Conservation (phyloP, 2,113 vertebrate species). For the Phyllostomus discolor region DNA sequence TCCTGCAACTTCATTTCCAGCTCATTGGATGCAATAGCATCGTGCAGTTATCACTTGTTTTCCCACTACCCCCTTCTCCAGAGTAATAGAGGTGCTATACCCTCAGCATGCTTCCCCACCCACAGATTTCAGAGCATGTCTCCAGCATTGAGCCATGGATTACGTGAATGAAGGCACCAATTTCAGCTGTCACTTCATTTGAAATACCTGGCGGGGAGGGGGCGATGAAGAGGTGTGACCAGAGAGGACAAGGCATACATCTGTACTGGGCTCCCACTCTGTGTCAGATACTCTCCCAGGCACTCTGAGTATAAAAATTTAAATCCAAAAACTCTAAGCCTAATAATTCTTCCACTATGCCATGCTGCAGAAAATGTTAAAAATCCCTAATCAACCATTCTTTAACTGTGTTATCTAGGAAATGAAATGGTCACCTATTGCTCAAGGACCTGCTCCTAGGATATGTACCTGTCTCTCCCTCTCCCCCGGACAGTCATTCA, state of each 20-base stretch:
- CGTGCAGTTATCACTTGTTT: constrained; percentile 57
- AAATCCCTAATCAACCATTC: neutral
- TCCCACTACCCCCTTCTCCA: neutral
- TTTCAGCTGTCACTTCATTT: neutral
- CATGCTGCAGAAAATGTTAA: neutral
- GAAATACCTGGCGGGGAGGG: neutral
- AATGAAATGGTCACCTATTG: neutral
- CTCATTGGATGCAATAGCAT: constrained; percentile 47
- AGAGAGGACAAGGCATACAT: neutral
- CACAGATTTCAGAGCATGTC: neutral
- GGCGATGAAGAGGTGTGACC: neutral
- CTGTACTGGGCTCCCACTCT: neutral
- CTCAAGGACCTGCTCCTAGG: neutral
- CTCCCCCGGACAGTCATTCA: neutral
- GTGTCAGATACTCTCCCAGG: neutral
- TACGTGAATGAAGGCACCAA: neutral
- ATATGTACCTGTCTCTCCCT: neutral
- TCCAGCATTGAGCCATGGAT: neutral
- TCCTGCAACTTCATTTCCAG: constrained; percentile 58
- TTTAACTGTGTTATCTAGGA: neutral
- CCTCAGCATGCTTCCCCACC: constrained; percentile 34
- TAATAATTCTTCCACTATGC: neutral
- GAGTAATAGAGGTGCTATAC: constrained; percentile 25
- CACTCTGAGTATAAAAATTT: neutral
- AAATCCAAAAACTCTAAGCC: neutral